These are phyloP conservation scores for Telenomus remus DNA, from an alignment of 1,140 invertebrate genomes.

Conservation along the genomic window DNA sequence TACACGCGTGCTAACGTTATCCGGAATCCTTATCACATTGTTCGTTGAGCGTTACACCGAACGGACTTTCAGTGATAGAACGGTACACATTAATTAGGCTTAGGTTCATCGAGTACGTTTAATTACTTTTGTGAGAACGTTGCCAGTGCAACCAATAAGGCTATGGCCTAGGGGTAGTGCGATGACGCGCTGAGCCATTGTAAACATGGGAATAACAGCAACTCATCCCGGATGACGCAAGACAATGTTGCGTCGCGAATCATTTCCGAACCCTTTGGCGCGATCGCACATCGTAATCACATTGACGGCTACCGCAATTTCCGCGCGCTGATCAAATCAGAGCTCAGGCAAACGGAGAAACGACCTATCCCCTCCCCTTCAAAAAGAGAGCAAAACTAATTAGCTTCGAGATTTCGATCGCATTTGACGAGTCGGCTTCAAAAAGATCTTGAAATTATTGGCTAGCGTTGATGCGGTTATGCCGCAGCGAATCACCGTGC, in stretches of 20 bases:
- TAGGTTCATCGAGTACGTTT: conserved; percentile 70
- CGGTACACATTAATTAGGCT: conserved; percentile 71
- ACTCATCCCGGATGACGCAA: conserved; percentile 64
- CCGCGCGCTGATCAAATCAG: conserved; percentile 70
- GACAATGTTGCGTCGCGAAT: conserved; percentile 30
- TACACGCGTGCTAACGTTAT: conserved; percentile 55
- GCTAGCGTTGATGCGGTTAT: conserved; percentile 41
- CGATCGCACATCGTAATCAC: conserved; percentile 67
- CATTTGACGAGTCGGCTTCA: conserved; percentile 27
- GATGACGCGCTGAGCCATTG: conserved; percentile 67
- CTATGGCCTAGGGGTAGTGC: conserved; percentile 27
- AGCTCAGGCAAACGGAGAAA: conserved; percentile 24
- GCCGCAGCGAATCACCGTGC: conserved; percentile 29
- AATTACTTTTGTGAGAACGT: conserved; percentile 74
- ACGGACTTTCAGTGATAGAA: conserved; percentile 43
- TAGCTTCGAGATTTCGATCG: conserved; percentile 28
- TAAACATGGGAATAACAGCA: conserved; percentile 72
- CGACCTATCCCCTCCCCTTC: not conserved
- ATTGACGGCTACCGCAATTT: conserved; percentile 67
- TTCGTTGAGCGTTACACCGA: conserved; percentile 51
- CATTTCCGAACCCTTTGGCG: conserved; percentile 49
- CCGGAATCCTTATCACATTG: conserved; percentile 44
- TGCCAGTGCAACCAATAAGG: conserved; percentile 59
- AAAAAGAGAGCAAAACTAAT: conserved; percentile 44
- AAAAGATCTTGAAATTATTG: conserved; percentile 47